These are phyloP conservation scores for Barnardius zonarius DNA, from an alignment of 2,113 vertebrate species.

Conservation along the genomic window DNA sequence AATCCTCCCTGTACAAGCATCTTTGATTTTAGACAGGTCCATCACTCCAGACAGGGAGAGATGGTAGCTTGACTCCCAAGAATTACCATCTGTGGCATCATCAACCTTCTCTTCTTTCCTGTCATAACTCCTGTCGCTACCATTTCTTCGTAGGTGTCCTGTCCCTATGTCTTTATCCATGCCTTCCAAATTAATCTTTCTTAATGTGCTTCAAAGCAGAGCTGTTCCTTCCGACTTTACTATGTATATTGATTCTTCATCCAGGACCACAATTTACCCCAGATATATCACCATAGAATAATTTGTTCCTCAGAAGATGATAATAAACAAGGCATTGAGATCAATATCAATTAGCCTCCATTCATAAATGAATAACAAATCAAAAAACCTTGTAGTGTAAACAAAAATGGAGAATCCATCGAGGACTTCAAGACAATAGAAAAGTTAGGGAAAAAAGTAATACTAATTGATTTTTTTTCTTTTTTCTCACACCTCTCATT, in stretches of 20 bases:
- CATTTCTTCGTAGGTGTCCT: background rate
- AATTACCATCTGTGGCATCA: background rate
- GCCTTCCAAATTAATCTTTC: background rate
- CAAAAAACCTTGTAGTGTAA: conserved; percentile 5
- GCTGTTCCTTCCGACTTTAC: background rate
- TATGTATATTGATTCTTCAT: conserved; percentile 14
- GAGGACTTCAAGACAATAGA: background rate
- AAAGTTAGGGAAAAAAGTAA: background rate
- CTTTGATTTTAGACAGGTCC: background rate
- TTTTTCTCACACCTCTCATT: background rate
- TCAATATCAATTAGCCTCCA: conserved; percentile 54
- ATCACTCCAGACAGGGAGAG: background rate
- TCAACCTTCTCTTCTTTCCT: background rate
- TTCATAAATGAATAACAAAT: conserved; percentile 49
- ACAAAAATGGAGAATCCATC: background rate
- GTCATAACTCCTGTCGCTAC: background rate
- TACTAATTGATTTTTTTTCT: background rate
- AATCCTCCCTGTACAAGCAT: background rate
- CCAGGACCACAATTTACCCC: background rate
- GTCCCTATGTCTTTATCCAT: background rate
- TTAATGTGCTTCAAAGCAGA: background rate
- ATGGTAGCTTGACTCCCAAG: background rate
- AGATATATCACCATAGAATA: conserved; percentile 7
- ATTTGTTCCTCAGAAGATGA: conserved; percentile 20
- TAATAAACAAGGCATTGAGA: conserved; percentile 32